A percentile compares a stretch with the other conserved stretches of the same genome.
phyloP scores from a whole-genome alignment of 2,797 vertebrate species.

The Coranthus polyacanthus region DNA sequence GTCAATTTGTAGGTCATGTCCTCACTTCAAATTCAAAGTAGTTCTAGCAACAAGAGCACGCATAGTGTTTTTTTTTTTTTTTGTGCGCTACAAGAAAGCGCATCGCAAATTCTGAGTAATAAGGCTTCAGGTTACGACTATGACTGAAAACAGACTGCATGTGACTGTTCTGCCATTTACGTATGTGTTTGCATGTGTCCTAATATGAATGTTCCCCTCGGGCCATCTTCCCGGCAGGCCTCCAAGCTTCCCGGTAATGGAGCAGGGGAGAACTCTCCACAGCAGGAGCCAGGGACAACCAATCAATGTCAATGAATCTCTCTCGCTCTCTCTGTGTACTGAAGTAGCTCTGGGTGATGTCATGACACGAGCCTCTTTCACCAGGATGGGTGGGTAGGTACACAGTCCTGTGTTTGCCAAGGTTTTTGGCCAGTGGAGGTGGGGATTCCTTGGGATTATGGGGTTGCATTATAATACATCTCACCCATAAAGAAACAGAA shows the following conservation, averaged over 20 bases:
- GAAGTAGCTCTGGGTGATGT: conserved; percentile 36
- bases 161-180: not conserved
- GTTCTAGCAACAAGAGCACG: no score
- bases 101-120: conserved; percentile 10
- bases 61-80: no score
- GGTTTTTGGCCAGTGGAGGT: no score
- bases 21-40: no score
- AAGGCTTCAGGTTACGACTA: not conserved
- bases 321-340: conserved; percentile 26
- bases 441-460: conserved; percentile 14
- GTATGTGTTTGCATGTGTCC: conserved; percentile 12
- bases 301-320: conserved; percentile 64
- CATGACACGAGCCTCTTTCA: conserved; percentile 44
- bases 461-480: not conserved
- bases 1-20: no score
- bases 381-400: conserved; percentile 5
- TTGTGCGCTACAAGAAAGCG: not conserved
- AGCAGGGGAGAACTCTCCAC: conserved; percentile 55
- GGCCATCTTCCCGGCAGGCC: conserved; percentile 57
- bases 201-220: conserved; percentile 50
- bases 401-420: conserved; percentile 27
- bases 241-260: conserved; percentile 69
- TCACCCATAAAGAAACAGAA: not conserved
- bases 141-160: not conserved
- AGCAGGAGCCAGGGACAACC: conserved; percentile 54